These are phyloP conservation scores for Ornithorhynchus anatinus DNA, from an alignment of 2,113 vertebrate genomes.

Conservation along the genomic window DNA sequence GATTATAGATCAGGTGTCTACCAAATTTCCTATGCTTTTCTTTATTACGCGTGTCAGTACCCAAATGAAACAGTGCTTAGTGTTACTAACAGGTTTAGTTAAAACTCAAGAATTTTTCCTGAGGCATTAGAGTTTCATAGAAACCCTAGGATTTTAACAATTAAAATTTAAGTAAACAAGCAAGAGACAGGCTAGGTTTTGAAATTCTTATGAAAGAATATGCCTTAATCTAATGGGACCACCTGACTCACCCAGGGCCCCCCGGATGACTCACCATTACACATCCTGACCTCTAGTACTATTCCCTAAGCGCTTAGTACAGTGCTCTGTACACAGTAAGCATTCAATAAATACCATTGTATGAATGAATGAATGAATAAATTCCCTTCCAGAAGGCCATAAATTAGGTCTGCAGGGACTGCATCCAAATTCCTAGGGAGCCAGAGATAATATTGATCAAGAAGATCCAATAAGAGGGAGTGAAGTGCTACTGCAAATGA, in stretches of 20 bases:
- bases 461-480: too few species aligned
- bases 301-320: rapidly evolving
- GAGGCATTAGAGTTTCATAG: rapidly evolving
- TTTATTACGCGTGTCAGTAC: not conserved
- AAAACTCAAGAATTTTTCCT: not conserved
- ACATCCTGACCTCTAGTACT: too few species aligned
- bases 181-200: not conserved
- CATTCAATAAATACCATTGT: not conserved
- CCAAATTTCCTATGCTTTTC: not conserved
- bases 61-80: rapidly evolving
- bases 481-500: too few species aligned
- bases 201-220: not conserved
- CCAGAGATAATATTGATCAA: too few species aligned
- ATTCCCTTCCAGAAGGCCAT: too few species aligned
- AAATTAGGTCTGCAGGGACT: too few species aligned
- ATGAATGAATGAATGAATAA: too few species aligned
- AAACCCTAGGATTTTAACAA: not conserved
- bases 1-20: not conserved
- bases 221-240: not conserved
- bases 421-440: too few species aligned
- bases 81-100: not conserved
- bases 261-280: too few species aligned
- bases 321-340: rapidly evolving
- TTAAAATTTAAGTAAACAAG: not conserved
- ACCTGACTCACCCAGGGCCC: too few species aligned